Percentiles rank a stretch among this genome's conserved stretches.
These are phyloP conservation scores for Patella depressa DNA, from an alignment of 2,888 invertebrate species.

Conservation along the genomic window DNA sequence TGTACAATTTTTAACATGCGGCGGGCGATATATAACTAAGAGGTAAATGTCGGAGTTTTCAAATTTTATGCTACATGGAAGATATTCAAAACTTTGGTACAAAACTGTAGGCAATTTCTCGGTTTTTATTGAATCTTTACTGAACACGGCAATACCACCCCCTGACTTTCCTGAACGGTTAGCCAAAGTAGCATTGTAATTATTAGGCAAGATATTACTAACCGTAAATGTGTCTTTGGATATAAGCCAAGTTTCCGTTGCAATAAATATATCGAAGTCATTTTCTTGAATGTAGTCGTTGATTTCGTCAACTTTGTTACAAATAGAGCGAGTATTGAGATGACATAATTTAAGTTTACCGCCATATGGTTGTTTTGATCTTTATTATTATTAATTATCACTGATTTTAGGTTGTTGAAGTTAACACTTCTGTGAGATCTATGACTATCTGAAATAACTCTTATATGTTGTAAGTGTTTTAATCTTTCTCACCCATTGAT, in stretches of 20 bases:
- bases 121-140: too few species aligned
- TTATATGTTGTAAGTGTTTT: background rate
- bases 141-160: too few species aligned
- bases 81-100: too few species aligned
- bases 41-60: too few species aligned
- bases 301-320: background rate
- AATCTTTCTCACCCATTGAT: background rate
- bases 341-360: background rate
- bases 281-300: slow-evolving; percentile 1
- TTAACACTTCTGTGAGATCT: background rate
- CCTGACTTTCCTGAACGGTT: too few species aligned
- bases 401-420: background rate
- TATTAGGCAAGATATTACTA: too few species aligned
- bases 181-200: too few species aligned
- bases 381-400: background rate
- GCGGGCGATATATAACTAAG: too few species aligned
- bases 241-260: background rate
- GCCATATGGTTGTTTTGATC: background rate
- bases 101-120: too few species aligned
- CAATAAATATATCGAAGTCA: slow-evolving; percentile 2
- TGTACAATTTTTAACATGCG: too few species aligned
- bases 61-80: too few species aligned
- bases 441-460: background rate
- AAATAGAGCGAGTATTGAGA: background rate
- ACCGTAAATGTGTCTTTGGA: background rate